Conservation (phyloP, 2,113 vertebrate genomes). For the Hypomesus transpacificus region DNA sequence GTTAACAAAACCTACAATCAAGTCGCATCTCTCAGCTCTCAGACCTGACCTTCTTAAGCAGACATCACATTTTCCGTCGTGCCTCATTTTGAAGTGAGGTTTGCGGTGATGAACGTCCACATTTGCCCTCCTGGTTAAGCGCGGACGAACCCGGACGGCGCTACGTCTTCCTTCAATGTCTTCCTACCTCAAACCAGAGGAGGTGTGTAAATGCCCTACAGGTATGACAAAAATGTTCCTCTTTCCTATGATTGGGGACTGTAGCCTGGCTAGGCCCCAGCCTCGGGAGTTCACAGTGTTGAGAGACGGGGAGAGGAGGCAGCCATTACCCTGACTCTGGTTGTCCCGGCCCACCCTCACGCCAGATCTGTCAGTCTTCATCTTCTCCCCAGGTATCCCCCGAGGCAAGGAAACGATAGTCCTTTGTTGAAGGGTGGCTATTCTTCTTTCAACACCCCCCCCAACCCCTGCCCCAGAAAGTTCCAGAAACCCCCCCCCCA, state of each 20-base stretch:
- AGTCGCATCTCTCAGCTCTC: neutral
- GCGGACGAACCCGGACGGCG: neutral
- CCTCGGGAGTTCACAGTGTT: conserved; percentile 21
- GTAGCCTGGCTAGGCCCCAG: conserved; percentile 13
- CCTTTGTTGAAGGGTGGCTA: conserved; percentile 27
- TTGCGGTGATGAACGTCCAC: conserved; percentile 16
- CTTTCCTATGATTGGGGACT: neutral
- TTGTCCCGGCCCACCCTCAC: conserved; percentile 35
- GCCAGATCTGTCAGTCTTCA: conserved; percentile 43
- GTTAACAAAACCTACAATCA: conserved; percentile 7
- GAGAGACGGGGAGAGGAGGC: conserved; percentile 45
- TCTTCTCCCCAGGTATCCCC: conserved; percentile 30
- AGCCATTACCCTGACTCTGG: neutral
- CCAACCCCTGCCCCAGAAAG: neutral
- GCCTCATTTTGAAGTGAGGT: neutral
- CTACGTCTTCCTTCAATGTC: neutral
- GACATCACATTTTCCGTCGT: neutral
- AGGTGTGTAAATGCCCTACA: conserved; percentile 61
- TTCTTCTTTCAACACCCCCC: conserved; percentile 20
- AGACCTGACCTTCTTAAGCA: conserved; percentile 4
- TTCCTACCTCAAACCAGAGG: conserved; percentile 33
- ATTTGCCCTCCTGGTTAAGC: conserved; percentile 13
- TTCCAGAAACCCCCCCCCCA: conserved; percentile 6
- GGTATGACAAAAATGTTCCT: conserved; percentile 50
- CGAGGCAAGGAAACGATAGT: conserved; percentile 23